A percentile compares a stretch with the other conserved stretches of the same genome.
phyloP scores from a whole-genome alignment of 64 coral and sea anemone species.

The Platygyra sinensis region DNA sequence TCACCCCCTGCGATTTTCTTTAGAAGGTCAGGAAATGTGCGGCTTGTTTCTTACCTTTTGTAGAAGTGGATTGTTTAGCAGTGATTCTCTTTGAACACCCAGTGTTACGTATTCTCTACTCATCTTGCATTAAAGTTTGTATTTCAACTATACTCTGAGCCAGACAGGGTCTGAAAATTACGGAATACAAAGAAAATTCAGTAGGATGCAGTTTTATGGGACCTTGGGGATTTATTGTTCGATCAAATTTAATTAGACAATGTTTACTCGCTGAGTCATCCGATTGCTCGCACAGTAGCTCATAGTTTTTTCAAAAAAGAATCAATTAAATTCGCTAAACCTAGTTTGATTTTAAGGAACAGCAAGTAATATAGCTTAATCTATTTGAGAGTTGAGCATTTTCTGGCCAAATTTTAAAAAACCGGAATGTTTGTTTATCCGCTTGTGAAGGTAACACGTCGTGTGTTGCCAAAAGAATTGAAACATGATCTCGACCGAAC shows the following conservation, averaged over 20 bases:
- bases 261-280: background rate
- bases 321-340: no score
- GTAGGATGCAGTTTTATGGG: background rate
- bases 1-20: background rate
- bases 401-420: no score
- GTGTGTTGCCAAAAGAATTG: background rate
- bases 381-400: background rate
- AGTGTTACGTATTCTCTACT: conserved; percentile 74
- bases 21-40: background rate
- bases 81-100: conserved; percentile 92
- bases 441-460: background rate
- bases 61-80: conserved; percentile 94
- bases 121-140: conserved; percentile 35
- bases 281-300: background rate
- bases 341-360: background rate
- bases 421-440: background rate
- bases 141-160: background rate
- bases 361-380: background rate
- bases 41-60: conserved; percentile 80
- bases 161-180: background rate
- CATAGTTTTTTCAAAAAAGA: background rate
- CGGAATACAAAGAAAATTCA: background rate
- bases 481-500: conserved; percentile 11
- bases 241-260: background rate
- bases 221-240: conserved; percentile 3